A percentile compares a stretch with the other conserved stretches of the same genome.
Conservation (phyloP, 1,140 invertebrate genomes). For the Globodera rostochiensis region DNA sequence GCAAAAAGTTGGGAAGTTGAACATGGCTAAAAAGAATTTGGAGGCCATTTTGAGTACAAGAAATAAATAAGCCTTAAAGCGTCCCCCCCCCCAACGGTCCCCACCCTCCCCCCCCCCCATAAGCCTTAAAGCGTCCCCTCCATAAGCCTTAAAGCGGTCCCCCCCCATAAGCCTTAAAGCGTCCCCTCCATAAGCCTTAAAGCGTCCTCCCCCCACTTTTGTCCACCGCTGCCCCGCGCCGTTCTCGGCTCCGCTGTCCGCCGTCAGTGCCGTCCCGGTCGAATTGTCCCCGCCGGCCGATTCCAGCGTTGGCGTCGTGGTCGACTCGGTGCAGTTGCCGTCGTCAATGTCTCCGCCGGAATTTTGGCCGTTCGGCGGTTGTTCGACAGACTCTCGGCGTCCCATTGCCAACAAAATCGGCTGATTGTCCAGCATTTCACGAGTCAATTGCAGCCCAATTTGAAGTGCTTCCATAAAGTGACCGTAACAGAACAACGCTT, state of each 20-base stretch:
- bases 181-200: too few relatives aligned
- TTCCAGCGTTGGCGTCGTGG: neutral
- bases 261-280: neutral
- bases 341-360: neutral
- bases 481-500: slow-evolving; percentile 39
- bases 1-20: neutral
- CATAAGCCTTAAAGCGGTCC: too few relatives aligned
- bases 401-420: slow-evolving; percentile 20
- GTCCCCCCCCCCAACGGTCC: too few relatives aligned
- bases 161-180: too few relatives aligned
- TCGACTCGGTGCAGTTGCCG: neutral
- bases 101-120: too few relatives aligned
- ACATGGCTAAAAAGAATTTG: neutral
- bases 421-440: slow-evolving; percentile 28
- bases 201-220: neutral
- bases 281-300: slow-evolving; percentile 4
- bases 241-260: neutral
- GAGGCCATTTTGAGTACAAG: too few relatives aligned
- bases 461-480: slow-evolving; percentile 38
- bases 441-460: slow-evolving; percentile 34
- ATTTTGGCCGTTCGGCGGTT: neutral
- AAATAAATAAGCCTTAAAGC: too few relatives aligned
- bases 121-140: too few relatives aligned
- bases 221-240: neutral
- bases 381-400: neutral